A percentile compares a stretch with the other conserved stretches of the same genome.
phyloP scores from a whole-genome alignment of 1,140 invertebrate genomes.

The Lepidotrigona ventralis region DNA sequence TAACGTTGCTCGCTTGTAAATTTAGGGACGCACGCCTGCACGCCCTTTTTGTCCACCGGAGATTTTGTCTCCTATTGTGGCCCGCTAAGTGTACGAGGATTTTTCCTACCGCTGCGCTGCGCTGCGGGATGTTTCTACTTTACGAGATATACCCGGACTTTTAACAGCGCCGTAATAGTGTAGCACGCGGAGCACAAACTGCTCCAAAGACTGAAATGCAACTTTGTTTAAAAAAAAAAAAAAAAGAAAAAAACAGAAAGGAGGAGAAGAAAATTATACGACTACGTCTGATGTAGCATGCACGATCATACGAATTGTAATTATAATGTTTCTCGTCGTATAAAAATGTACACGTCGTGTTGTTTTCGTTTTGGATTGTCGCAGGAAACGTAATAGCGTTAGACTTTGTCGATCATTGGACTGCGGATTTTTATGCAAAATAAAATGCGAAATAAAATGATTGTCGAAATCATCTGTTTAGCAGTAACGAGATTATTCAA shows the following conservation, averaged over 20 bases:
- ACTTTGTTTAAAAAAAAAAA: not conserved
- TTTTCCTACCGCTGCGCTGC: not conserved
- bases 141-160: not conserved
- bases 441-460: too few relatives aligned
- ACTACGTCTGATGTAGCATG: too few relatives aligned
- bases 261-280: too few relatives aligned
- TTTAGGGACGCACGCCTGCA: not conserved
- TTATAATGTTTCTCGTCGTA: too few relatives aligned
- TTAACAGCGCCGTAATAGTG: constrained; percentile 10
- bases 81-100: constrained; percentile 1
- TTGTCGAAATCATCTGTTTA: too few relatives aligned
- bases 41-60: not conserved
- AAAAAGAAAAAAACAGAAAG: not conserved
- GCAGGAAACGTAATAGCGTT: too few relatives aligned
- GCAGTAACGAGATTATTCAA: too few relatives aligned
- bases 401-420: too few relatives aligned
- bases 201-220: not conserved
- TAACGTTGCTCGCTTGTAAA: constrained; percentile 10
- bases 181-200: not conserved
- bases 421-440: too few relatives aligned
- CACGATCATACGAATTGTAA: too few relatives aligned
- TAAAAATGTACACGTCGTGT: too few relatives aligned
- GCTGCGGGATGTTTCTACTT: not conserved
- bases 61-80: constrained; percentile 22
- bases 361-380: too few relatives aligned